Conservation (phyloP, 2,888 invertebrate genomes). For the Acrobeloides nanus region DNA sequence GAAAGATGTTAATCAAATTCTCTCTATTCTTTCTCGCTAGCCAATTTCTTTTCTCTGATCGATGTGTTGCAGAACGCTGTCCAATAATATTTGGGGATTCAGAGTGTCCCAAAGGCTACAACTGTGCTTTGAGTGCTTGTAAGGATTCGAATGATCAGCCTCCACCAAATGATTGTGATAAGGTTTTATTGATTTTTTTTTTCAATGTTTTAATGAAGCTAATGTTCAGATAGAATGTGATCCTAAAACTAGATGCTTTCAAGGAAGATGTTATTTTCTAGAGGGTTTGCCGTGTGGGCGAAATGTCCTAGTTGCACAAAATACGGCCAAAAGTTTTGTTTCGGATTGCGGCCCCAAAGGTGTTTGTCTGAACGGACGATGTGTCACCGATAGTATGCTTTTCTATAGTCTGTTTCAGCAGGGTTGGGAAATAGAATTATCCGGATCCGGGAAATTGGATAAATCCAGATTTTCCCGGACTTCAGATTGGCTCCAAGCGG, state of each 20-base stretch:
- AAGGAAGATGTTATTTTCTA: slow-evolving; percentile 37
- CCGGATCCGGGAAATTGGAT: no score
- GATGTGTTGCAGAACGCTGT: slow-evolving; percentile 25
- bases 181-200: slow-evolving; percentile 20
- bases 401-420: slow-evolving; percentile 1
- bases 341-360: slow-evolving; percentile 41
- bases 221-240: slow-evolving; percentile 30
- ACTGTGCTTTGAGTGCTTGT: slow-evolving; percentile 35
- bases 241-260: slow-evolving; percentile 20
- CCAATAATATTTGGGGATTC: slow-evolving; percentile 44
- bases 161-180: slow-evolving; percentile 28
- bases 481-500: no score
- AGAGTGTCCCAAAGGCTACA: slow-evolving; percentile 38
- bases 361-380: slow-evolving; percentile 44
- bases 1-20: no score
- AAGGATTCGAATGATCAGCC: slow-evolving; percentile 24
- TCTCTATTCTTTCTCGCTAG: no score
- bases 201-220: slow-evolving; percentile 1
- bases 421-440: no score
- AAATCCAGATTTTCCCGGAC: no score
- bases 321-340: slow-evolving; percentile 32
- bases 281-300: slow-evolving; percentile 39
- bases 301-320: slow-evolving; percentile 34
- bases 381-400: slow-evolving; percentile 33
- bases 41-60: no score